Percentiles rank a stretch among this genome's conserved stretches.
These are phyloP conservation scores for Leptinotarsa texana DNA, from an alignment of 1,140 invertebrate genomes.

Conservation along the genomic window DNA sequence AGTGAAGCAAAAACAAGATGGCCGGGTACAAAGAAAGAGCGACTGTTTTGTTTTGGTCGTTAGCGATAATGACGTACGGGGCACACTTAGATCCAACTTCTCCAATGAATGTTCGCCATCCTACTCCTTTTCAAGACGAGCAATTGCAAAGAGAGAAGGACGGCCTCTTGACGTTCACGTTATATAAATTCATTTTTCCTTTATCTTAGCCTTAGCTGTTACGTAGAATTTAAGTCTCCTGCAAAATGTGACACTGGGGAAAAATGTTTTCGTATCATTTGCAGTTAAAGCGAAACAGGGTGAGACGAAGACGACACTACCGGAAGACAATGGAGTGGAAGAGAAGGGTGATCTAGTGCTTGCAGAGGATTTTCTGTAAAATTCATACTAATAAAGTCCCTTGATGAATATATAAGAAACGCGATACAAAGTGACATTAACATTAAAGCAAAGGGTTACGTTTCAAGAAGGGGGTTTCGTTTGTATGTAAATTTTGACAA, in stretches of 20 bases:
- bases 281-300: conserved; percentile 14
- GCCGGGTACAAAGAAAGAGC: conserved; percentile 42
- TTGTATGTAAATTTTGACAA: conserved; percentile 31
- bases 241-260: conserved; percentile 45
- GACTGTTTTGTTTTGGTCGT: conserved; percentile 48
- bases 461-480: conserved; percentile 36
- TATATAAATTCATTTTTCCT: conserved; percentile 39
- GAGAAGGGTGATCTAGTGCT: conserved; percentile 12
- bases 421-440: conserved; percentile 50
- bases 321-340: conserved; percentile 12
- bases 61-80: conserved; percentile 36
- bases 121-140: neutral
- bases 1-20: conserved; percentile 45
- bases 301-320: conserved; percentile 12
- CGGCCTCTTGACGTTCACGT: conserved; percentile 23
- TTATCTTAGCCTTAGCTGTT: conserved; percentile 23
- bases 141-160: neutral
- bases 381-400: conserved; percentile 50
- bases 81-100: conserved; percentile 6
- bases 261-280: conserved; percentile 37
- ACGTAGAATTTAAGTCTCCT: conserved; percentile 43
- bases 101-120: conserved; percentile 13
- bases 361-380: conserved; percentile 19
- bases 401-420: conserved; percentile 54
- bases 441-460: conserved; percentile 44